Evolutionary conservation across 92 coral and sea anemone species (phyloP), one percentile per base, ranked within the genome.

Genomic region (Palythoa grandis): DNA sequence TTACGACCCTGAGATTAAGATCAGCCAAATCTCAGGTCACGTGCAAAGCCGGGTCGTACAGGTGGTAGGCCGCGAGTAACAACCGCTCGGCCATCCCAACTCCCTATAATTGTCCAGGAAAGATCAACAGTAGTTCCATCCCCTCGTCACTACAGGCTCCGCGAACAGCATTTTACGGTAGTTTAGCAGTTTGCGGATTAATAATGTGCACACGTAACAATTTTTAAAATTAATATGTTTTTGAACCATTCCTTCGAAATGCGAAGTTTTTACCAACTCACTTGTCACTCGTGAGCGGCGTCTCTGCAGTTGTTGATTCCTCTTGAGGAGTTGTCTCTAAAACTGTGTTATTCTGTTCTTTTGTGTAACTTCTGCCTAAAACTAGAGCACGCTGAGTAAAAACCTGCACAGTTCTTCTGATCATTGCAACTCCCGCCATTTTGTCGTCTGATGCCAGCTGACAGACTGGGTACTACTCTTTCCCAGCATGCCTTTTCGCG

Each of bases 271-370:
- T 70, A 70, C 37, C 13, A 70, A 76, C 84, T 43, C 37, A 79
- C 84, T 79, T 79, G 84, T 79, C 84, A n/a, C 23, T 66, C 35
- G 84, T 79, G 35, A 79, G 74, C 12, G 72, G 84, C 13, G 84
- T 47, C 39, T 79, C 84, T 7, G 84, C 63, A 7, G 60, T 25
- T 24, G 48, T 37, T n/a, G 84, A 14, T 39, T 79, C 84, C 58
- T 43, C 84, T 65, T 63, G 72, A 17, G 39, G 24, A 11, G 58
- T 24, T 10, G 57, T 37, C 15, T 8, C n/a, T 23, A 50, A 79
- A n/a, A 7, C 16, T 61, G 43, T 48, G 0, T 61, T 57, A 79
- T 52, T 79, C 22, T 65, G 60, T 63, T 79, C 84, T 65, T 79
- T 65, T 79, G 84, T 79, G 58, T 79, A 79, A 7, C 72, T 79